Percentiles rank a stretch among this genome's conserved stretches.
Evolutionary conservation across 2,113 vertebrate species (phyloP).

Genomic region (Cynoglossus semilaevis): DNA sequence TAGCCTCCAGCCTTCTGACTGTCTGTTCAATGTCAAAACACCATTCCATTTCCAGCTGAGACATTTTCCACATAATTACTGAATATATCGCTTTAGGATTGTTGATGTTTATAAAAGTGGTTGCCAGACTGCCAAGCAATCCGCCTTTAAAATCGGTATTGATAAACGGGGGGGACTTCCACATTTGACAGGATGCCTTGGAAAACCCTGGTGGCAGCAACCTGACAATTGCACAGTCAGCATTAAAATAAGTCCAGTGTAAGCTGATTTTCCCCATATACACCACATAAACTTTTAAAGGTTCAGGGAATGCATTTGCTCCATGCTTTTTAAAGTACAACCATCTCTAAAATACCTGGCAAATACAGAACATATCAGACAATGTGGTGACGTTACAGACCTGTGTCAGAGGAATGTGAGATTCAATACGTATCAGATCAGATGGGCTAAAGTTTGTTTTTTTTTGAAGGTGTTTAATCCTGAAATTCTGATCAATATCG

Average conservation of each 20-base stretch:
- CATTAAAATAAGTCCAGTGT: slow-evolving; percentile 1
- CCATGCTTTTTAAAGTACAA: not conserved
- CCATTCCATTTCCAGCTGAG: too few relatives aligned
- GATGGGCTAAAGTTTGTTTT: too few relatives aligned
- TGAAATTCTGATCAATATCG: too few relatives aligned
- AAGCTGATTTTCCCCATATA: not conserved
- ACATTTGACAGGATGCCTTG: not conserved
- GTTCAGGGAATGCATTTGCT: not conserved
- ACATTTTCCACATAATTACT: too few relatives aligned
- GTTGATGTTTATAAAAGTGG: too few relatives aligned
- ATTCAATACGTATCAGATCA: too few relatives aligned
- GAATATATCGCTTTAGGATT: too few relatives aligned
- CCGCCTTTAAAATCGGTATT: not conserved
- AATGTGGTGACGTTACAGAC: not conserved
- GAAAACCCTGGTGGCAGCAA: slow-evolving; percentile 6
- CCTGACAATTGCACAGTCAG: not conserved
- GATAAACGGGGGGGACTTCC: not conserved
- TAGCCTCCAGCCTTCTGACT: too few relatives aligned
- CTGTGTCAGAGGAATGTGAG: not conserved
- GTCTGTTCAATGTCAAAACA: too few relatives aligned
- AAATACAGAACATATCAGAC: not conserved
- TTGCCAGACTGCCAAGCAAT: too few relatives aligned
- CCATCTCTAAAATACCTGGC: not conserved
- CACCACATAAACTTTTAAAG: not conserved
- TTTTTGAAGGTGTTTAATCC: too few relatives aligned